Conservation (phyloP, 2,113 vertebrate species). For the Syngnathus scovelli region DNA sequence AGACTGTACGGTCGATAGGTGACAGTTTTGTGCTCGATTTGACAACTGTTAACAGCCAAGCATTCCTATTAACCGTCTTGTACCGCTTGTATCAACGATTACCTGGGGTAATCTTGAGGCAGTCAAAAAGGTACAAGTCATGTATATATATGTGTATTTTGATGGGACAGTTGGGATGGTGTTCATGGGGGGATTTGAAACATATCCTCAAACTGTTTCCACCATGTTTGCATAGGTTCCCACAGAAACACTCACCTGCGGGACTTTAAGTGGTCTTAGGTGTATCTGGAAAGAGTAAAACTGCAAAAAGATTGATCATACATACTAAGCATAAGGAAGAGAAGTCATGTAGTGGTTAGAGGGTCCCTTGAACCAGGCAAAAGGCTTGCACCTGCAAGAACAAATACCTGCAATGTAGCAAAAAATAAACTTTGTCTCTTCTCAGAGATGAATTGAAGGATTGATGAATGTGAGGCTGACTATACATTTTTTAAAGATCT, state of each 20-base stretch:
- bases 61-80: too few relatives aligned
- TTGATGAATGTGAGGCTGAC: neutral
- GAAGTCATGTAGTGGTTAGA: too few relatives aligned
- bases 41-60: neutral
- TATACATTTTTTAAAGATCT: too few relatives aligned
- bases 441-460: neutral
- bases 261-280: neutral
- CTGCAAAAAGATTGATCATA: neutral
- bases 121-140: too few relatives aligned
- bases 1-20: slow-evolving; percentile 4
- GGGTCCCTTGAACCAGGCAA: neutral
- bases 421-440: neutral
- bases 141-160: too few relatives aligned
- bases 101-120: too few relatives aligned
- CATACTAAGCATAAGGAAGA: too few relatives aligned
- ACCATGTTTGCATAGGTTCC: too few relatives aligned
- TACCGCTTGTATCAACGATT: too few relatives aligned
- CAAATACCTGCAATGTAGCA: neutral
- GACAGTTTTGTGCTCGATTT: slow-evolving; percentile 1
- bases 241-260: neutral
- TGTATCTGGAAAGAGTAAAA: neutral
- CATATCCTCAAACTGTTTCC: too few relatives aligned
- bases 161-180: too few relatives aligned
- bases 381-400: neutral
- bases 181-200: too few relatives aligned